Evolutionary conservation across 2,113 vertebrate genomes (phyloP).

Genomic region (Upupa epops): DNA sequence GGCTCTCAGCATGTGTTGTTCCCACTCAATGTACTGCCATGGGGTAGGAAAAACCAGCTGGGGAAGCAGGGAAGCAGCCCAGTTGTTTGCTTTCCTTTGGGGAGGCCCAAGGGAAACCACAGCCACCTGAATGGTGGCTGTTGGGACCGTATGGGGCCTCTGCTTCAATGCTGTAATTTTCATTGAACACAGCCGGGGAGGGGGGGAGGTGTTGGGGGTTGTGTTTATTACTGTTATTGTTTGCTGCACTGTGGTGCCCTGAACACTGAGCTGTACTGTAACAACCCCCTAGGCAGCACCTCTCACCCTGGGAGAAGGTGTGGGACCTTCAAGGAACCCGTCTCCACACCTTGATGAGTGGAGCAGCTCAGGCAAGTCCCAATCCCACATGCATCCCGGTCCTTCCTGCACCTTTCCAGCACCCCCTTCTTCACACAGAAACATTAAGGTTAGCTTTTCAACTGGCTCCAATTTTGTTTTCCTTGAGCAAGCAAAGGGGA

Average conservation of each 20-base stretch:
- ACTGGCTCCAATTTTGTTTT: background rate
- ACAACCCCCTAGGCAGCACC: background rate
- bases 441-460: background rate
- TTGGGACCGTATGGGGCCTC: background rate
- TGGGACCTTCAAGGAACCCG: background rate
- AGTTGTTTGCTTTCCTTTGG: background rate
- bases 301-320: background rate
- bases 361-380: background rate
- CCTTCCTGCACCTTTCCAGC: background rate
- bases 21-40: background rate
- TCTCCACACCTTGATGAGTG: fast-evolving
- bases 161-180: background rate
- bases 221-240: background rate
- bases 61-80: background rate
- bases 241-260: background rate
- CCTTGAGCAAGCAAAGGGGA: background rate
- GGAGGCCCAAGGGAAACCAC: background rate
- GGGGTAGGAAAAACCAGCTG: background rate
- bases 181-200: background rate
- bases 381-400: background rate
- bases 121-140: background rate
- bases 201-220: fast-evolving
- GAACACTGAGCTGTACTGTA: background rate
- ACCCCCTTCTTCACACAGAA: background rate
- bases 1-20: fast-evolving